Conservation (phyloP, 2,113 vertebrate genomes). For the Condylura cristata region DNA sequence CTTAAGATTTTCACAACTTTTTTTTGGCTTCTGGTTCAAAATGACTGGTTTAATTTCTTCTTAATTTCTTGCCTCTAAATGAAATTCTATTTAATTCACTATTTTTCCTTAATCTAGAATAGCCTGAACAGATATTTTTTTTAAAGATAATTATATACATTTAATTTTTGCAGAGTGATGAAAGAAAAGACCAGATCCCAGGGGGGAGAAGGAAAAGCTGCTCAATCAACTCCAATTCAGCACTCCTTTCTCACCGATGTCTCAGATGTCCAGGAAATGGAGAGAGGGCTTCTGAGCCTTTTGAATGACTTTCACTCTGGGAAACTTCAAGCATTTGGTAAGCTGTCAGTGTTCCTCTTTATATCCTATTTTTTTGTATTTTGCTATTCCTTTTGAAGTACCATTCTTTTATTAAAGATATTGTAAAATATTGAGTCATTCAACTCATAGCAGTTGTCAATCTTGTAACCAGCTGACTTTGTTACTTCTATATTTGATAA, state of each 20-base stretch:
- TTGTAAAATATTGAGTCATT: slow-evolving; percentile 21
- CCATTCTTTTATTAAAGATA: not conserved
- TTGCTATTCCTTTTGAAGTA: not conserved
- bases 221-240: slow-evolving; percentile 90
- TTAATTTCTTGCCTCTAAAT: slow-evolving; percentile 15
- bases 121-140: slow-evolving; percentile 3
- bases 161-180: slow-evolving; percentile 82
- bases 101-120: not conserved
- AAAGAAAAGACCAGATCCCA: slow-evolving; percentile 93
- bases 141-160: not conserved
- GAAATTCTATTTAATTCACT: not conserved
- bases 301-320: slow-evolving; percentile 99
- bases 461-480: not conserved
- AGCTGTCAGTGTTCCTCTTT: not conserved
- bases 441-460: not conserved
- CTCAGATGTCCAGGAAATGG: slow-evolving; percentile 99
- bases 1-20: slow-evolving; percentile 15
- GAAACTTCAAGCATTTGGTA: slow-evolving; percentile 98
- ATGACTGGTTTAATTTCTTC: not conserved
- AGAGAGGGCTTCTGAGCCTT: slow-evolving; percentile 96
- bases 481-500: not conserved
- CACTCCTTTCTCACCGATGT: slow-evolving; percentile 98
- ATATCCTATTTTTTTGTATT: not conserved
- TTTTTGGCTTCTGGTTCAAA: slow-evolving; percentile 10
- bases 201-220: slow-evolving; percentile 86